These are phyloP conservation scores for Liodrosophila aerea DNA, from an alignment of 2,888 invertebrate species.

Conservation along the genomic window DNA sequence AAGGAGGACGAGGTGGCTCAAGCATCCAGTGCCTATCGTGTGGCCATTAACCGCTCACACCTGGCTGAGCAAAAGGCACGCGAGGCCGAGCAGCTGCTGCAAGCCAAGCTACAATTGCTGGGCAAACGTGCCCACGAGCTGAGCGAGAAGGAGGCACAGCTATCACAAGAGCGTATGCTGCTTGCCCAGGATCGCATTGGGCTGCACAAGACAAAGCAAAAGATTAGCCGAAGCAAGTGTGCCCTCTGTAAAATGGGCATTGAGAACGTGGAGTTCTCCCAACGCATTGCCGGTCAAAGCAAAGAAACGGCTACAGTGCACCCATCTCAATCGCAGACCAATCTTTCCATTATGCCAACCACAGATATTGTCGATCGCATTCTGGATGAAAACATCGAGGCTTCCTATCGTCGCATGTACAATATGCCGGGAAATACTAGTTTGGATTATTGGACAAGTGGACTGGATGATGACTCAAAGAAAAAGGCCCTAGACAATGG, in stretches of 20 bases:
- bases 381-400: conserved; percentile 78
- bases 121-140: conserved; percentile 77
- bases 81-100: conserved; percentile 74
- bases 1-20: conserved; percentile 80
- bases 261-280: conserved; percentile 67
- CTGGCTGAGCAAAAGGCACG: conserved; percentile 70
- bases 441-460: conserved; percentile 52
- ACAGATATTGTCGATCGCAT: conserved; percentile 76
- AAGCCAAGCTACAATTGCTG: conserved; percentile 76
- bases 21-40: conserved; percentile 69
- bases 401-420: conserved; percentile 77
- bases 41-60: conserved; percentile 74
- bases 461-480: conserved; percentile 77
- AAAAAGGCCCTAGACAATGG: conserved; percentile 63
- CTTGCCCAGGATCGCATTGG: conserved; percentile 80
- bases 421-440: conserved; percentile 33
- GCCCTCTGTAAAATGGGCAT: conserved; percentile 81
- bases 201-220: conserved; percentile 73
- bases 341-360: neutral
- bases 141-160: conserved; percentile 79
- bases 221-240: conserved; percentile 75
- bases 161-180: conserved; percentile 80
- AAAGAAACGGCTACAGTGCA: neutral
- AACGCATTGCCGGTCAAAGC: conserved; percentile 36
- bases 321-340: neutral